These are phyloP conservation scores for Zeuzera pyrina DNA, from an alignment of 2,888 invertebrate species.

Conservation along the genomic window DNA sequence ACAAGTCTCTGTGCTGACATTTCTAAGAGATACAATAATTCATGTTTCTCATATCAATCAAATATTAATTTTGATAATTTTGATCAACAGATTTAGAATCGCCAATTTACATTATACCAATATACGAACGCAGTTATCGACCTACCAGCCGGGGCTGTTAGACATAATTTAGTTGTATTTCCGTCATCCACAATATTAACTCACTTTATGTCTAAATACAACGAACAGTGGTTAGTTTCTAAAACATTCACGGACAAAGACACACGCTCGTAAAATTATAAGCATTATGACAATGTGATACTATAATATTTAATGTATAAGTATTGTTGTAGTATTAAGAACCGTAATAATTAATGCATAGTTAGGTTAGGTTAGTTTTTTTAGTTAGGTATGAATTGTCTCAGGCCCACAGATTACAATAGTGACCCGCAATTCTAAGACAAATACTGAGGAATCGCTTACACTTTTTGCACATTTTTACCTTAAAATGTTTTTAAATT, in stretches of 20 bases:
- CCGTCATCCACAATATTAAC: constrained; percentile 40
- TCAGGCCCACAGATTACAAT: constrained; percentile 71
- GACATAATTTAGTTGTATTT: constrained; percentile 46
- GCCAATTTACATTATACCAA: constrained; percentile 47
- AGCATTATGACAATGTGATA: constrained; percentile 74
- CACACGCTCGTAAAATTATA: constrained; percentile 73
- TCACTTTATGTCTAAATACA: constrained; percentile 65
- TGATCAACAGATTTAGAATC: constrained; percentile 51
- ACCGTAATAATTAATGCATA: constrained; percentile 69
- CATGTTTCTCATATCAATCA: constrained; percentile 44
- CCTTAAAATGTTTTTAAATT: constrained; percentile 64
- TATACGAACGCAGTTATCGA: constrained; percentile 38
- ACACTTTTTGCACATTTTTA: constrained; percentile 46
- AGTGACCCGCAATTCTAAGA: constrained; percentile 67
- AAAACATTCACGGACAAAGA: constrained; percentile 72
- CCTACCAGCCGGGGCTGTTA: constrained; percentile 21
- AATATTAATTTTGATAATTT: constrained; percentile 50
- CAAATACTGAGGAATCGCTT: constrained; percentile 67
- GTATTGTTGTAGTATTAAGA: constrained; percentile 67
- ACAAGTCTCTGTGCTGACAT: constrained; percentile 60
- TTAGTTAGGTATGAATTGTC: constrained; percentile 47
- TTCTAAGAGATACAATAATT: constrained; percentile 45
- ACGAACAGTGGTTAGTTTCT: constrained; percentile 66
- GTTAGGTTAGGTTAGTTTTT: constrained; percentile 63
- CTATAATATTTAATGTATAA: constrained; percentile 68